Evolutionary conservation across 2,888 invertebrate species (phyloP).

Genomic region (Perdita meconis): DNA sequence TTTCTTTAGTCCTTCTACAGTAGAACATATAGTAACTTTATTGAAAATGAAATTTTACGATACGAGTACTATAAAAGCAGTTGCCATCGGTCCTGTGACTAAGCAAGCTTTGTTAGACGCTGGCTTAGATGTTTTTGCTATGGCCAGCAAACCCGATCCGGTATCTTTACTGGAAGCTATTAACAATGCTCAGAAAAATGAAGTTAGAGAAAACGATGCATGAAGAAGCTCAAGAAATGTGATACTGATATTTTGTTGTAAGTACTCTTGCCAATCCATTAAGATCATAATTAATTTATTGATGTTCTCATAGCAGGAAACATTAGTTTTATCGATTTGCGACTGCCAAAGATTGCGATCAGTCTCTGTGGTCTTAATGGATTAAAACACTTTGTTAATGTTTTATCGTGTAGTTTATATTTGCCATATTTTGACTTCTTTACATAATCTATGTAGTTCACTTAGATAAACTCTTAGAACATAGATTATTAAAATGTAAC

Average conservation of each 20-base stretch:
- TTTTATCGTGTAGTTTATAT: slow-evolving; percentile 16
- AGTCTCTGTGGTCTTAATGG: background rate
- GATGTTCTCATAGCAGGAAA: background rate
- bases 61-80: slow-evolving; percentile 68
- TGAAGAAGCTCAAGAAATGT: slow-evolving; percentile 19
- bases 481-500: background rate
- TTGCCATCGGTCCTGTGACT: slow-evolving; percentile 82
- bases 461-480: background rate
- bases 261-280: slow-evolving; percentile 32
- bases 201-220: slow-evolving; percentile 3
- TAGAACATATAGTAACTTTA: slow-evolving; percentile 71
- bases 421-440: background rate
- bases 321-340: background rate
- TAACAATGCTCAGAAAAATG: slow-evolving; percentile 39
- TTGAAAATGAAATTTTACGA: slow-evolving; percentile 58
- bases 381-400: slow-evolving; percentile 17
- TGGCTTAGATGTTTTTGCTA: slow-evolving; percentile 72
- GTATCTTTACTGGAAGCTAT: slow-evolving; percentile 74
- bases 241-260: slow-evolving; percentile 32
- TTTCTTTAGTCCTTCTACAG: slow-evolving; percentile 82
- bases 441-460: slow-evolving; percentile 22
- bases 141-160: slow-evolving; percentile 79
- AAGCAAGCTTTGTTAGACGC: slow-evolving; percentile 73
- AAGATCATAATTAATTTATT: slow-evolving; percentile 18
- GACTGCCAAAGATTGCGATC: background rate